A percentile compares a stretch with the other conserved stretches of the same genome.
Conservation (phyloP, 2,797 vertebrate genomes). For the Aselliscus stoliczkanus region DNA sequence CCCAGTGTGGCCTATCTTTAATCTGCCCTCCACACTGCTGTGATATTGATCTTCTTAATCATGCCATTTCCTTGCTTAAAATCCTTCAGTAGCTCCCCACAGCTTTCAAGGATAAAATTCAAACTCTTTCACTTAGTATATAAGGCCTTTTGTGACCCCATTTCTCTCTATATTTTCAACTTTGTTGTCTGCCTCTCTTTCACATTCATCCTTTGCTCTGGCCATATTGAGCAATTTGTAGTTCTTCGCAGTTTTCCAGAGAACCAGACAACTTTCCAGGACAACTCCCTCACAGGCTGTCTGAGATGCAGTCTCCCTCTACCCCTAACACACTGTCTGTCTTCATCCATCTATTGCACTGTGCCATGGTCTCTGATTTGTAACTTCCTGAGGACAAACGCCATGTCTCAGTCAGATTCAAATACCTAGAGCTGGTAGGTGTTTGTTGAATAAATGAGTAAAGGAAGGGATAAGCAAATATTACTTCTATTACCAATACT, state of each 20-base stretch:
- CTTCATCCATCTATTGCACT: background rate
- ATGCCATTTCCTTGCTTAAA: constrained; percentile 45
- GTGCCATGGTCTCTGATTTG: background rate
- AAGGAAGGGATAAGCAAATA: background rate
- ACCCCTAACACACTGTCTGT: background rate
- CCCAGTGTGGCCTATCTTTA: background rate
- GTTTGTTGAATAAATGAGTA: background rate
- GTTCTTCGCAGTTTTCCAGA: background rate
- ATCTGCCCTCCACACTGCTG: background rate
- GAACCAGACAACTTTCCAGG: background rate
- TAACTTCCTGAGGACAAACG: background rate
- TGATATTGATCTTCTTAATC: constrained; percentile 49
- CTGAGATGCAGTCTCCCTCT: background rate
- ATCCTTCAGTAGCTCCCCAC: background rate
- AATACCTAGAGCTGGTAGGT: background rate
- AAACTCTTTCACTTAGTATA: constrained; percentile 48
- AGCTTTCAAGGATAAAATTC: constrained; percentile 57
- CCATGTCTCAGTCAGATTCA: background rate
- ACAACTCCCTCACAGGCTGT: no score
- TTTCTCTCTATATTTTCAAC: constrained; percentile 31
- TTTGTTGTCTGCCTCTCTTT: background rate
- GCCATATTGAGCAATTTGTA: background rate
- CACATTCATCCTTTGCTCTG: background rate
- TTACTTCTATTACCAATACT: background rate
- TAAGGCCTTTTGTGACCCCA: constrained; percentile 18